Percentiles rank a stretch among this genome's conserved stretches.
Evolutionary conservation across 2,888 invertebrate genomes (phyloP).

Genomic region (Caenorhabditis becei): DNA sequence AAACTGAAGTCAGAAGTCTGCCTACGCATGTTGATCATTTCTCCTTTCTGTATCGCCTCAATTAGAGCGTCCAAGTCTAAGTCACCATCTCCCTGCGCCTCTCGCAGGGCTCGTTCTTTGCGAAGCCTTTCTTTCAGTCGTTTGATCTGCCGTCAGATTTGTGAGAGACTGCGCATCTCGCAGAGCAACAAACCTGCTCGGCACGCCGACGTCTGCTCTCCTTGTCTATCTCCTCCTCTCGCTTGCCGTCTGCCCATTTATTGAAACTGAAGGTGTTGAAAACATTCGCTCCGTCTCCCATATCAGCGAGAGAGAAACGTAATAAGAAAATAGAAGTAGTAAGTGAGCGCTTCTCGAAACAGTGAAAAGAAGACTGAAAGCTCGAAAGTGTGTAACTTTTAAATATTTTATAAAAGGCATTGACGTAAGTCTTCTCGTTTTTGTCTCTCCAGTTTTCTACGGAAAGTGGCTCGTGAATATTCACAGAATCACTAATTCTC

Average conservation of each 20-base stretch:
- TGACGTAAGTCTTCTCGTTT: not conserved
- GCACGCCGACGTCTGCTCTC: slow-evolving; percentile 68
- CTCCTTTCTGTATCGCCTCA: slow-evolving; percentile 71
- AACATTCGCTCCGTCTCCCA: slow-evolving; percentile 71
- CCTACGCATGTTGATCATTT: slow-evolving; percentile 40
- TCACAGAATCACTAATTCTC: not conserved
- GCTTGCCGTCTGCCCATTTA: slow-evolving; percentile 74
- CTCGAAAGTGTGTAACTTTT: slow-evolving; percentile 13
- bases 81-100: slow-evolving; percentile 69
- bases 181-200: slow-evolving; percentile 65
- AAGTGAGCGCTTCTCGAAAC: not conserved
- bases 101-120: slow-evolving; percentile 69
- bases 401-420: slow-evolving; percentile 26
- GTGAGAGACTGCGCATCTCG: slow-evolving; percentile 25
- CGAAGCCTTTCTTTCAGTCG: slow-evolving; percentile 72
- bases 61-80: slow-evolving; percentile 72
- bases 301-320: slow-evolving; percentile 15
- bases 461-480: not conserved
- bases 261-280: slow-evolving; percentile 76
- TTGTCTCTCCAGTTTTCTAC: not conserved
- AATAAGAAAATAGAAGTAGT: not conserved
- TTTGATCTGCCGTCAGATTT: slow-evolving; percentile 68
- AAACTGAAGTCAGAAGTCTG: not conserved
- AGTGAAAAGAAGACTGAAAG: slow-evolving; percentile 20
- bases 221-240: slow-evolving; percentile 75